These are phyloP conservation scores for Pseudopodoces humilis DNA, from an alignment of 2,113 vertebrate genomes.

Conservation along the genomic window DNA sequence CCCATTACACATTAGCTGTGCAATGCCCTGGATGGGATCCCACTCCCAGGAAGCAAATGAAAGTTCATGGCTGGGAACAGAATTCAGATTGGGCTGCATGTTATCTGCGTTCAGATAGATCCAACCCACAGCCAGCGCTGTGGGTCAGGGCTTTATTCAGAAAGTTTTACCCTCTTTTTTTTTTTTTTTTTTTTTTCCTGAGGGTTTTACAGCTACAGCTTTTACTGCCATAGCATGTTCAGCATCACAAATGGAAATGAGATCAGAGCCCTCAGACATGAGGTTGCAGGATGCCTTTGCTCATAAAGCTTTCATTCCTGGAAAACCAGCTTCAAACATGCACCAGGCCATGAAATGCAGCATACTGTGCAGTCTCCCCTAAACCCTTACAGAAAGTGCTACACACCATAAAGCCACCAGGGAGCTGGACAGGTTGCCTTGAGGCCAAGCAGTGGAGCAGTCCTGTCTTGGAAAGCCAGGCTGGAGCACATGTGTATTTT, in stretches of 20 bases:
- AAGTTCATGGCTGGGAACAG: neutral
- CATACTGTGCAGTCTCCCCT: neutral
- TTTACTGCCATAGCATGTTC: accelerated
- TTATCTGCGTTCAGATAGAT: neutral
- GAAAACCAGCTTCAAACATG: neutral
- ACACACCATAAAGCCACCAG: neutral
- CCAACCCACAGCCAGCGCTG: neutral
- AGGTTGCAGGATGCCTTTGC: neutral
- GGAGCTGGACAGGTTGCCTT: neutral
- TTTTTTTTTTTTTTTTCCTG: neutral
- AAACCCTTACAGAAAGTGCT: neutral
- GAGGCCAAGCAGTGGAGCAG: neutral
- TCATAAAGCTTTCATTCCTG: neutral
- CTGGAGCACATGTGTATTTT: neutral
- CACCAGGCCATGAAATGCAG: neutral
- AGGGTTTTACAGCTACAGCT: neutral
- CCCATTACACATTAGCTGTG: neutral
- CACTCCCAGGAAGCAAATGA: neutral
- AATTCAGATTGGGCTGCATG: neutral
- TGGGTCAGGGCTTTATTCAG: neutral
- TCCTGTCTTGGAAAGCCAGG: neutral
- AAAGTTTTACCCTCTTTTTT: neutral
- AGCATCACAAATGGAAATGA: neutral
- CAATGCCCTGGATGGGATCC: neutral
- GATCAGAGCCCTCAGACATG: neutral